Base-by-base conservation (phyloP, 2,888 invertebrate species). In the Eulithis testata region DNA sequence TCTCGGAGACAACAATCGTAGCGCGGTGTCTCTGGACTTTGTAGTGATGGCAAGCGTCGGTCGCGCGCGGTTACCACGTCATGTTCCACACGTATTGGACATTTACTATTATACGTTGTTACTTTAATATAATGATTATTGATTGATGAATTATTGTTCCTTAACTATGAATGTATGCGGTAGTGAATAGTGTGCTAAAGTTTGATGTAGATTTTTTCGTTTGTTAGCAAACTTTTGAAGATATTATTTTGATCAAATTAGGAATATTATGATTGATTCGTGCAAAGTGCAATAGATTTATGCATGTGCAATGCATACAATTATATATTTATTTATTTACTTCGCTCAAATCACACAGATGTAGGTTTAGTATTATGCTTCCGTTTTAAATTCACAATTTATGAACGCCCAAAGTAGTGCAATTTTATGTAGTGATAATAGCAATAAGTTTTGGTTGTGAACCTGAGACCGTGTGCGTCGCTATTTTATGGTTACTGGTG, bases 361-460 rank as follows among this genome's bases (percentile, higher is more conserved):
- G 71, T 65, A 78, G 73, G 73, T 83, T 81, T 85, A 81, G 77
- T 84, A 84, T 79, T 81, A 84, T 80, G 88, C 86, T 86, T 87
- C 83, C 84, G 79, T 85, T 84, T 76, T 77, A 77, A 81, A 77
- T 78, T 82, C 81, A 82, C 84, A 82, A 83, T 82, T 70, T 78
- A 82, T 80, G 77, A 81, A 83, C 82, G 84, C 83, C 86, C 90
- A 86, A 83, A 86, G 89, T 90, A 90, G 91, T 90, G 90, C 89
- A 90, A 91, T 89, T 83, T 76, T 73, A 79, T 71, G 89, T 92
- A 91, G 92, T 91, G 90, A 90, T 91, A 90, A 89, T 91, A 92
- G 92, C 86, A 86, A 89, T 91, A 91, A 91, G 89, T 91, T 90
- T 91, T 87, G 92, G 91, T 92, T 92, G 92, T 92, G 92, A 91